Evolutionary conservation across 1,140 invertebrate genomes (phyloP), one percentile per base, ranked within the genome.

Genomic region (Meloidogyne exigua): DNA sequence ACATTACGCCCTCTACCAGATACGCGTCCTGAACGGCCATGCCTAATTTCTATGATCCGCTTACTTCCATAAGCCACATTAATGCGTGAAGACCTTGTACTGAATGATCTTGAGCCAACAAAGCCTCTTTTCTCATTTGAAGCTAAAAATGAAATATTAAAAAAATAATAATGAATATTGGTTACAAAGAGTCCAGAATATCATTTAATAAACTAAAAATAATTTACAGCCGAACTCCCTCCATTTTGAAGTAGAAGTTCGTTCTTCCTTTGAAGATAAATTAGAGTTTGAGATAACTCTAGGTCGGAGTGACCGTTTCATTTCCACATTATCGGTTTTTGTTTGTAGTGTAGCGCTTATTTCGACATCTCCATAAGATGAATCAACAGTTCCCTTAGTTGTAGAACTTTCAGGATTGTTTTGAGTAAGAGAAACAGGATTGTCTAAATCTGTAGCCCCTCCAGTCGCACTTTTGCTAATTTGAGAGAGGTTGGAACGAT

Each of bases 401-500:
- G 49, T 7, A n/a, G 3, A 5, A 57, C n/a, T n/a, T n/a, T 57
- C 49, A 57, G 49, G 18, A 57, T n/a, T 57, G 18, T 57, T 57
- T 25, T 21, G 68, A 44, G 10, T 62, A 18, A n/a, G 5, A 44
- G 62, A 7, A 42, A 36, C n/a, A 28, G 28, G 21, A 62, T n/a
- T 69, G 28, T 36, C 28, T 28, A 7, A 5, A 36, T 25, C 26
- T n/a, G n/a, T 21, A 36, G 70, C 36, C 11, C 21, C 2, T 65
- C 57, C 28, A 32, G n/a, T 32, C 26, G 71, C 49, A 26, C 32
- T 73, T 64, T 23, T 23, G 57, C 10, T 65, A 63, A 73, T 62
- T 73, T 73, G 71, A 13, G 71, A 73, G 18, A 73, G 71, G 25
- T 73, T 73, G 18, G 71, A 73, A 15, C 71, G 71, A 65, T 68